Evolutionary conservation across 2,888 invertebrate species (phyloP).

Genomic region (Oscheius onirici): DNA sequence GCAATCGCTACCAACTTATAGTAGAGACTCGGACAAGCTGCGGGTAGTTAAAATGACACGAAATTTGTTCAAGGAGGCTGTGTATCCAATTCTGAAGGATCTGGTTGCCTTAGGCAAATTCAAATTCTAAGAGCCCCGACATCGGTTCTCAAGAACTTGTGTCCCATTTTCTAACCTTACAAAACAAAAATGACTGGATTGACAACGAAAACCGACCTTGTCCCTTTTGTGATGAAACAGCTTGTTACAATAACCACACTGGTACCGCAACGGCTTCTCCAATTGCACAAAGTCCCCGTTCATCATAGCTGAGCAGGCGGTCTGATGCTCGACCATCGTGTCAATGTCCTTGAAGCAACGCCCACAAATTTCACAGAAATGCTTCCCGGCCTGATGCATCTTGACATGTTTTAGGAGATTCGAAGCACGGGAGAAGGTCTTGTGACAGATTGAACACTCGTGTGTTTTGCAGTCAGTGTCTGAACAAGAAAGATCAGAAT

Average conservation of each 20-base stretch:
- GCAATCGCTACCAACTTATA: no score
- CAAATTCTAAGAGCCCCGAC: no score
- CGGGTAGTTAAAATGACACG: no score
- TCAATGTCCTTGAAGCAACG: slow-evolving; percentile 41
- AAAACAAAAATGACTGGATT: neutral
- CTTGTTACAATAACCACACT: slow-evolving; percentile 54
- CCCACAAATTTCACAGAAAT: slow-evolving; percentile 47
- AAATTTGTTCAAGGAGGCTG: no score
- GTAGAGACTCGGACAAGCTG: no score
- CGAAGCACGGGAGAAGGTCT: slow-evolving; percentile 38
- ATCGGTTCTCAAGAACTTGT: no score
- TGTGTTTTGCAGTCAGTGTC: slow-evolving; percentile 30
- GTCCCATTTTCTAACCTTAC: no score
- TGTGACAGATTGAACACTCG: slow-evolving; percentile 41
- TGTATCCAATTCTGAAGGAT: no score
- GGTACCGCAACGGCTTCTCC: slow-evolving; percentile 43
- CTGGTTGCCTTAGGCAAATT: no score
- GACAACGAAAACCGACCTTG: slow-evolving; percentile 40
- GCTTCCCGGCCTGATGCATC: slow-evolving; percentile 42
- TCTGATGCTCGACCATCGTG: slow-evolving; percentile 37
- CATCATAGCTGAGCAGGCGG: slow-evolving; percentile 28
- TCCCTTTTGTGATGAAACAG: slow-evolving; percentile 57
- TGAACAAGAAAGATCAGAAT: neutral
- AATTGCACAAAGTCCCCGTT: slow-evolving; percentile 31
- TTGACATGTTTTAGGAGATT: slow-evolving; percentile 44